A percentile compares a stretch with the other conserved stretches of the same genome.
Evolutionary conservation across 2,113 vertebrate species (phyloP).

Genomic region (Dasyurus viverrinus): DNA sequence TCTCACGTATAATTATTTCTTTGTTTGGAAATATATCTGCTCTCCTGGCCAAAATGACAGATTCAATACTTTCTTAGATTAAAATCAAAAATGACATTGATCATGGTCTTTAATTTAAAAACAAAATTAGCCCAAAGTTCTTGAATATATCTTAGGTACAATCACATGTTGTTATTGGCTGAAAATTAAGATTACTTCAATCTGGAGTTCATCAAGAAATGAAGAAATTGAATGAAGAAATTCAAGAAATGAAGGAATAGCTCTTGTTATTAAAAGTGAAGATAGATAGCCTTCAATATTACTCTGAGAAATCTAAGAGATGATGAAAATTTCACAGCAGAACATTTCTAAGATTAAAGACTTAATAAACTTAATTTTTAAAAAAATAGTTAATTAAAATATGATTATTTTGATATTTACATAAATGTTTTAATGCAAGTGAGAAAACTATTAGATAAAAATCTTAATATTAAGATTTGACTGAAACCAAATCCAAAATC

Average conservation of each 20-base stretch:
- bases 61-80: constrained; percentile 72
- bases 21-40: constrained; percentile 60
- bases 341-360: constrained; percentile 12
- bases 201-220: background rate
- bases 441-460: background rate
- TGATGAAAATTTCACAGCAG: background rate
- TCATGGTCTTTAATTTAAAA: background rate
- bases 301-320: background rate
- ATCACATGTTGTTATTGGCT: background rate
- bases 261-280: background rate
- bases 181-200: background rate
- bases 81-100: constrained; percentile 64
- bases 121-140: background rate
- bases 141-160: background rate
- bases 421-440: background rate
- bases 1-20: constrained; percentile 70
- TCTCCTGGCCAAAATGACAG: constrained; percentile 66
- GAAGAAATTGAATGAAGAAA: too few species aligned
- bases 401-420: background rate
- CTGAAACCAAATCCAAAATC: constrained; percentile 18
- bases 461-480: constrained; percentile 8
- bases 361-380: background rate
- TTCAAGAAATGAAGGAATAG: background rate
- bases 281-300: background rate
- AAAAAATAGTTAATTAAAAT: background rate